phyloP scores from a whole-genome alignment of 2,113 vertebrate species.

The Scomber scombrus region DNA sequence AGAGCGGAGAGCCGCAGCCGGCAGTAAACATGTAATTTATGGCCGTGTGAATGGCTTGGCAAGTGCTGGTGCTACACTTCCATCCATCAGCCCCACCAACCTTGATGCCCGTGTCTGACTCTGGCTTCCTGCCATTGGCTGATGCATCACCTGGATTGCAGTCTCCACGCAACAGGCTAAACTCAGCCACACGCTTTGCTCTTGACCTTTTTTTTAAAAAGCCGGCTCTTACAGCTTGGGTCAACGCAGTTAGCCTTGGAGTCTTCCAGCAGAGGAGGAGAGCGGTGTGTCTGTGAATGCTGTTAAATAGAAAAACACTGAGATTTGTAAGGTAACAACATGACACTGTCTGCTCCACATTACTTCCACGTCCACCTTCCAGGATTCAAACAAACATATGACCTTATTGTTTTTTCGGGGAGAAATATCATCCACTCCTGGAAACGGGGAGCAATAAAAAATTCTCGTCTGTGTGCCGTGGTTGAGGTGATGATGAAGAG shows the following conservation, averaged over 20 bases:
- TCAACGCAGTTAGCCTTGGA: conserved; percentile 42
- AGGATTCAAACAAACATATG: conserved; percentile 21
- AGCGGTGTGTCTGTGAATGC: conserved; percentile 11
- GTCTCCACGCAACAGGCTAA: conserved; percentile 69
- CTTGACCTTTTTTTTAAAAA: conserved; percentile 50
- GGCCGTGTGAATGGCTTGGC: conserved; percentile 65
- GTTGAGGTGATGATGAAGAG: conserved; percentile 71
- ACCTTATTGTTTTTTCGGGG: conserved; percentile 42
- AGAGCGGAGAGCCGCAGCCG: conserved; percentile 37
- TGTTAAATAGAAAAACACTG: not conserved
- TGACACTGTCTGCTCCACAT: not conserved
- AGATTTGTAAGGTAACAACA: conserved; percentile 18
- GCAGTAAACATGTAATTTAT: conserved; percentile 81
- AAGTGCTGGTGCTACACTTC: conserved; percentile 58
- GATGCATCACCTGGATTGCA: conserved; percentile 76
- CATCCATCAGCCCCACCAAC: conserved; percentile 74
- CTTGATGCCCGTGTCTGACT: conserved; percentile 52
- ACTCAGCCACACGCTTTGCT: conserved; percentile 33
- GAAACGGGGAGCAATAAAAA: conserved; percentile 72
- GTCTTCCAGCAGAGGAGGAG: conserved; percentile 23
- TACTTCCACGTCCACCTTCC: not conserved
- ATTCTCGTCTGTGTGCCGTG: conserved; percentile 50
- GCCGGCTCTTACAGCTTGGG: conserved; percentile 41
- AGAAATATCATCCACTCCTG: conserved; percentile 64
- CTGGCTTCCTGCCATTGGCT: conserved; percentile 78